phyloP scores from a whole-genome alignment of 1,140 invertebrate genomes.

The Myzus persicae region DNA sequence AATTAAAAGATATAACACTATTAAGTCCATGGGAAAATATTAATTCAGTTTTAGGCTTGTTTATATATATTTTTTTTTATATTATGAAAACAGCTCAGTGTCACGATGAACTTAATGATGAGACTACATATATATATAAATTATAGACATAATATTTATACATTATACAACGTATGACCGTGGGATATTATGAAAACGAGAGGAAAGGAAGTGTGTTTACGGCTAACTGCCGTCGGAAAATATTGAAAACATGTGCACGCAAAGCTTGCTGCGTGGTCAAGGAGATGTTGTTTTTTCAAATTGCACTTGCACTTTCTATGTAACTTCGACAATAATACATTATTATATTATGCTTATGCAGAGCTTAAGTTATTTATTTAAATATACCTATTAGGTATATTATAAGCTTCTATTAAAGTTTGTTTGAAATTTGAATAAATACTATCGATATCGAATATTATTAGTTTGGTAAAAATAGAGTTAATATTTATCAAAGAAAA shows the following conservation, averaged over 20 bases:
- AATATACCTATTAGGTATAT: neutral
- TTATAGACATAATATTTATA: neutral
- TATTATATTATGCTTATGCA: neutral
- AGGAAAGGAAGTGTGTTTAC: conserved; percentile 26
- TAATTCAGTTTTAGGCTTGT: conserved; percentile 22
- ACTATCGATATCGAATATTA: neutral
- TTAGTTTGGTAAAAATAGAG: neutral
- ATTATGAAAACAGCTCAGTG: neutral
- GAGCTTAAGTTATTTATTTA: neutral
- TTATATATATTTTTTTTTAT: neutral
- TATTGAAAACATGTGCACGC: conserved; percentile 11
- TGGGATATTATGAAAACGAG: conserved; percentile 49
- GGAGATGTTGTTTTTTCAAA: neutral
- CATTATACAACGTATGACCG: neutral
- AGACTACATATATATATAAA: neutral
- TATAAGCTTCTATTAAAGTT: neutral
- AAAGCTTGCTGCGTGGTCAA: neutral
- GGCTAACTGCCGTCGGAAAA: neutral
- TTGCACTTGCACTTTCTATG: neutral
- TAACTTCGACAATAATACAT: neutral
- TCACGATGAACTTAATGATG: neutral
- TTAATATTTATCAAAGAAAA: neutral
- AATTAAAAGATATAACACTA: neutral
- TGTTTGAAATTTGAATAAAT: neutral
- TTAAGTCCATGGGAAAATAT: neutral